Evolutionary conservation across 1,140 invertebrate genomes (phyloP).

Genomic region (Diploscapter pachys): DNA sequence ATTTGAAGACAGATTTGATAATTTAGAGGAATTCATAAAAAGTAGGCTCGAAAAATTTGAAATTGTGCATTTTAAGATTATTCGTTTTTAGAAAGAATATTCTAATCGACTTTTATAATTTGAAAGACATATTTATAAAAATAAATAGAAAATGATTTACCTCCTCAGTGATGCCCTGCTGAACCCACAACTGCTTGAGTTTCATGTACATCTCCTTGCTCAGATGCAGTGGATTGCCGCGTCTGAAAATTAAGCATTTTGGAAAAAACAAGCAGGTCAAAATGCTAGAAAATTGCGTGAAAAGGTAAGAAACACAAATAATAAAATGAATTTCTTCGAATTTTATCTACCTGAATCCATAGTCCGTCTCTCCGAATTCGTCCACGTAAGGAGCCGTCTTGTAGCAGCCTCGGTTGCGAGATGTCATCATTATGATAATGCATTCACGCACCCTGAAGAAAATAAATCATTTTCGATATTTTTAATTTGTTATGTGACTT

Average conservation of each 20-base stretch:
- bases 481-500: too few species aligned
- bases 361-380: conserved; percentile 93
- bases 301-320: too few species aligned
- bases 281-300: too few species aligned
- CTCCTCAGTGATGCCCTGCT: conserved; percentile 82
- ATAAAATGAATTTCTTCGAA: too few species aligned
- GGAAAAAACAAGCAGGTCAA: background rate
- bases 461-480: background rate
- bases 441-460: conserved; percentile 77
- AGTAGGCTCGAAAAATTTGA: too few species aligned
- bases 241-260: conserved; percentile 59
- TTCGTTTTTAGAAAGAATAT: too few species aligned
- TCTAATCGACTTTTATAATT: too few species aligned
- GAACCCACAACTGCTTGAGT: conserved; percentile 83
- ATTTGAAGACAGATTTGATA: too few species aligned
- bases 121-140: too few species aligned
- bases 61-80: too few species aligned
- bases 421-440: conserved; percentile 72
- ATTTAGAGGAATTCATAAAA: too few species aligned
- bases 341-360: conserved; percentile 48
- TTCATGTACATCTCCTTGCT: conserved; percentile 76
- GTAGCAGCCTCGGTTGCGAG: conserved; percentile 71
- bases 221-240: conserved; percentile 87
- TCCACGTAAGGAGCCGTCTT: conserved; percentile 88
- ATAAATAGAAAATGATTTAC: background rate